Conservation (phyloP, 2,888 invertebrate genomes). For the Drosophila fulvimacula region DNA sequence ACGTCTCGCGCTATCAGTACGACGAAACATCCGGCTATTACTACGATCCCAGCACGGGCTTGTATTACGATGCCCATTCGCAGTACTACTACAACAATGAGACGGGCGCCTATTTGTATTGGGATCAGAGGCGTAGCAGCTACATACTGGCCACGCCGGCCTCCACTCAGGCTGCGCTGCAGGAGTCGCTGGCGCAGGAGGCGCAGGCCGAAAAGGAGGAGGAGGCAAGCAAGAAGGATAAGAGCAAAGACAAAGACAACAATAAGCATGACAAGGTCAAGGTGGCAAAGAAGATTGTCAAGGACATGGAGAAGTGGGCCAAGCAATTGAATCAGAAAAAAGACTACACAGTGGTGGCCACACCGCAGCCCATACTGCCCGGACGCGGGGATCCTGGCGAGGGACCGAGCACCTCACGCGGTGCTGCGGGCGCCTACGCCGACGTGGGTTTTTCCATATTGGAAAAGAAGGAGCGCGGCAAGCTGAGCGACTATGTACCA, state of each 20-base stretch:
- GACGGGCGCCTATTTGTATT: slow-evolving; percentile 96
- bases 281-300: slow-evolving; percentile 98
- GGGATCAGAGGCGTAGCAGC: slow-evolving; percentile 91
- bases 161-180: slow-evolving; percentile 81
- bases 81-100: slow-evolving; percentile 98
- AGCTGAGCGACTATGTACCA: slow-evolving; percentile 80
- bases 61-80: slow-evolving; percentile 98
- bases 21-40: slow-evolving; percentile 98
- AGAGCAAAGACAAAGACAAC: slow-evolving; percentile 86
- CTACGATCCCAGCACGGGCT: slow-evolving; percentile 95
- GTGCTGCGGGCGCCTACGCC: slow-evolving; percentile 88
- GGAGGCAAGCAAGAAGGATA: slow-evolving; percentile 83
- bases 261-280: slow-evolving; percentile 96
- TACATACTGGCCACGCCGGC: slow-evolving; percentile 85
- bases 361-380: slow-evolving; percentile 80
- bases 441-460: slow-evolving; percentile 97
- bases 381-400: slow-evolving; percentile 60
- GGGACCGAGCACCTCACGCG: slow-evolving; percentile 61
- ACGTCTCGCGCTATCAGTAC: slow-evolving; percentile 95
- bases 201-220: slow-evolving; percentile 52
- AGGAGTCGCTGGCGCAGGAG: slow-evolving; percentile 71
- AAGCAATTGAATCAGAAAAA: slow-evolving; percentile 98
- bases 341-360: slow-evolving; percentile 86
- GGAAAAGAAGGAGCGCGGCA: slow-evolving; percentile 88
- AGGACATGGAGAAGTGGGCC: slow-evolving; percentile 95